A percentile compares a stretch with the other conserved stretches of the same genome.
Evolutionary conservation across 2,113 vertebrate species (phyloP).

Genomic region (Platichthys stellatus): DNA sequence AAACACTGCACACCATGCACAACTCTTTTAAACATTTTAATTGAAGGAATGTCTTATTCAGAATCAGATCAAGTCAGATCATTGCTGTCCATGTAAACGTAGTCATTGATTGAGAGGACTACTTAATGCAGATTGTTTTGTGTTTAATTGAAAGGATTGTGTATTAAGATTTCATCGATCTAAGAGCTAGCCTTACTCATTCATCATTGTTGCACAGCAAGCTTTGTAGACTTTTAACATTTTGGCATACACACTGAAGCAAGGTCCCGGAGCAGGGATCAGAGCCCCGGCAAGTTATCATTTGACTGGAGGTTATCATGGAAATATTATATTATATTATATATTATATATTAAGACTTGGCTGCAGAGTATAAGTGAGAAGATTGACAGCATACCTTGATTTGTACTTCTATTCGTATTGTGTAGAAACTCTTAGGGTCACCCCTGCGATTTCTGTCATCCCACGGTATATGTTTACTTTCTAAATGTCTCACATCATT

Average conservation of each 20-base stretch:
- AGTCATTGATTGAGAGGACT: too few relatives aligned
- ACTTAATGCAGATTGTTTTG: too few relatives aligned
- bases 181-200: background rate
- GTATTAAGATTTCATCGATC: too few relatives aligned
- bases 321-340: background rate
- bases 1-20: too few relatives aligned
- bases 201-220: background rate
- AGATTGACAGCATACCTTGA: conserved; percentile 25
- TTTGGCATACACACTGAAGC: too few relatives aligned
- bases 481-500: conserved; percentile 2
- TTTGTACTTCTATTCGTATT: background rate
- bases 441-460: background rate
- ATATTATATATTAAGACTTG: background rate
- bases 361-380: background rate
- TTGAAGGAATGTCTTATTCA: too few relatives aligned
- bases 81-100: too few relatives aligned
- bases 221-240: background rate
- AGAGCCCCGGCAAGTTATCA: background rate
- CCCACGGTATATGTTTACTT: background rate
- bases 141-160: too few relatives aligned
- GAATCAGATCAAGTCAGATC: too few relatives aligned
- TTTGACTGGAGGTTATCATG: background rate
- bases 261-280: conserved; percentile 7
- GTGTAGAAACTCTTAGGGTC: background rate
- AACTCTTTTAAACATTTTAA: too few relatives aligned